Evolutionary conservation across 1,140 invertebrate species (phyloP).

Genomic region (Brachystomella parvula): DNA sequence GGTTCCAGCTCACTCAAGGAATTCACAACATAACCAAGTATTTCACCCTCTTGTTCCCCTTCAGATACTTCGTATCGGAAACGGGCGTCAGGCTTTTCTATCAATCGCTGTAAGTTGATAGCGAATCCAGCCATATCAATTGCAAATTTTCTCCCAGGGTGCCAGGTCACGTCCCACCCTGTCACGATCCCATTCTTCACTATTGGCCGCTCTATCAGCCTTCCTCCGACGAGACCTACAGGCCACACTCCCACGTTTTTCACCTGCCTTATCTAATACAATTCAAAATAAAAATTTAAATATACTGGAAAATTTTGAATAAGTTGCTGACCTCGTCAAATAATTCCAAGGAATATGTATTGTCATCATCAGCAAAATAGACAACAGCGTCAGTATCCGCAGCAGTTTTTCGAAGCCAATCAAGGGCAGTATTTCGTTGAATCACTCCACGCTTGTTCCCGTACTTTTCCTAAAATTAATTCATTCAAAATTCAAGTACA

Average conservation of each 20-base stretch:
- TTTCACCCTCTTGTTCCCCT: conserved; percentile 84
- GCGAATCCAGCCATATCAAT: conserved; percentile 98
- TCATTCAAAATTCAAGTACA: too few species aligned
- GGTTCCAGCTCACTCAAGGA: conserved; percentile 73
- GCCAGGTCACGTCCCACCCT: conserved; percentile 56
- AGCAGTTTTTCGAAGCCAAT: conserved; percentile 70
- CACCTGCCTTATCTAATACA: conserved; percentile 63
- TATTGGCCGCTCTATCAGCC: conserved; percentile 68
- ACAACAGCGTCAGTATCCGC: conserved; percentile 59
- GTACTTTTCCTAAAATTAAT: too few species aligned
- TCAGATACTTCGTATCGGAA: conserved; percentile 74
- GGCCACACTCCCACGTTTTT: conserved; percentile 92
- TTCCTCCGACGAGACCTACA: conserved; percentile 84
- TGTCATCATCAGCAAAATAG: conserved; percentile 98
- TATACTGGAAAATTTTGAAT: not conserved
- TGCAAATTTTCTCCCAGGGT: conserved; percentile 62
- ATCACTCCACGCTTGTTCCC: conserved; percentile 81
- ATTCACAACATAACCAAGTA: conserved; percentile 63
- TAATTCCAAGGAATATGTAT: conserved; percentile 79
- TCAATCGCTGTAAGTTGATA: conserved; percentile 75
- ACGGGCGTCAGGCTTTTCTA: conserved; percentile 62
- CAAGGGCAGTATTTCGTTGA: conserved; percentile 81
- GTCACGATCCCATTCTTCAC: conserved; percentile 64
- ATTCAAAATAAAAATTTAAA: conserved; percentile 3
- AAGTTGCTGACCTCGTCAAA: conserved; percentile 68